A percentile compares a stretch with the other conserved stretches of the same genome.
These are phyloP conservation scores for Dipodomys merriami DNA, from an alignment of 2,113 vertebrate genomes.

Conservation along the genomic window DNA sequence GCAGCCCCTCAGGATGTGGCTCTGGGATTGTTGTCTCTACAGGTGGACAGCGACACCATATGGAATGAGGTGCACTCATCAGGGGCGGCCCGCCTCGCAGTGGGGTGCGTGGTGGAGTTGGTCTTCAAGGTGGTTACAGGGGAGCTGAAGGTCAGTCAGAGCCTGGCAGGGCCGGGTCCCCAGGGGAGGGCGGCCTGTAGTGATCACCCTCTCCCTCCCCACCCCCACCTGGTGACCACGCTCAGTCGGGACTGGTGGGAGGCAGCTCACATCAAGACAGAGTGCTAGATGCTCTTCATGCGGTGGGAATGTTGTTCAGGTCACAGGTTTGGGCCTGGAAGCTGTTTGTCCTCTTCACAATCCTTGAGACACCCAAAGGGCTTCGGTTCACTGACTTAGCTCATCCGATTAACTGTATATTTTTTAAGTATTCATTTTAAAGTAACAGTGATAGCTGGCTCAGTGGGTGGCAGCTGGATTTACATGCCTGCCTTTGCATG, in stretches of 20 bases:
- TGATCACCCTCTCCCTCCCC: no score
- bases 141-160: constrained; percentile 93
- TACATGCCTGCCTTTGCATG: fast-evolving
- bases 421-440: neutral
- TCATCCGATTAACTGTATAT: fast-evolving
- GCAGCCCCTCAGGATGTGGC: fast-evolving
- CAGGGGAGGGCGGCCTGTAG: neutral
- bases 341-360: fast-evolving
- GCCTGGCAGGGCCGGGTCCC: fast-evolving
- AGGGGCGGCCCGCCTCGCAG: constrained; percentile 95
- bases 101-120: constrained; percentile 96
- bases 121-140: constrained; percentile 97
- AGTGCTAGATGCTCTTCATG: no score
- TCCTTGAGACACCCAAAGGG: fast-evolving
- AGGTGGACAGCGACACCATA: constrained; percentile 99
- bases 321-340: fast-evolving
- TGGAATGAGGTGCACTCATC: constrained; percentile 99
- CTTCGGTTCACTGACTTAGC: fast-evolving
- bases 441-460: fast-evolving
- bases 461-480: fast-evolving
- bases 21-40: neutral
- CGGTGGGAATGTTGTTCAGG: fast-evolving
- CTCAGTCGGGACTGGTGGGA: neutral
- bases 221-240: no score
- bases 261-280: neutral